These are phyloP conservation scores for Tadarida brasiliensis DNA, from an alignment of 2,797 vertebrate species.

Conservation along the genomic window DNA sequence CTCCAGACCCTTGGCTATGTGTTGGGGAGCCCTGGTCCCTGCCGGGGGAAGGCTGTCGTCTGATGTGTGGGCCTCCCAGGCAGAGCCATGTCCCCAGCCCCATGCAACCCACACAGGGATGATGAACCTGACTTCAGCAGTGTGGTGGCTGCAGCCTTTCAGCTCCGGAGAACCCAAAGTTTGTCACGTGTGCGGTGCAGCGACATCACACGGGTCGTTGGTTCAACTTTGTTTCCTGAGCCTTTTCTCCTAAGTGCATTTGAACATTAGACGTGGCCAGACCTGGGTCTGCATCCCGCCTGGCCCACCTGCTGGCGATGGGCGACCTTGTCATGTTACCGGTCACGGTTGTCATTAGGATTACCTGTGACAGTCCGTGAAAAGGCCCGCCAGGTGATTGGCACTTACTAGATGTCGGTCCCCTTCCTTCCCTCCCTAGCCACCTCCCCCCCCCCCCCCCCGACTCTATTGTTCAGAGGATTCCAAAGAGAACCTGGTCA, in stretches of 20 bases:
- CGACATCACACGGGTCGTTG: accelerated
- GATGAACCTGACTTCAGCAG: neutral
- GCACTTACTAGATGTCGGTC: neutral
- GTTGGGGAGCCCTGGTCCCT: accelerated
- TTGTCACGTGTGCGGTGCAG: accelerated
- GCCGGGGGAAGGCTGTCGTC: neutral
- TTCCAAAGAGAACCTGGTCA: neutral
- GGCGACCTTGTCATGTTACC: neutral
- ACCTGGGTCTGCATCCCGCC: neutral
- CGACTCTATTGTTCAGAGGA: neutral
- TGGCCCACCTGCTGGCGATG: neutral
- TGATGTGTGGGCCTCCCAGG: accelerated
- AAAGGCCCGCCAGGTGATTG: neutral
- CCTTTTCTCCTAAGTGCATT: neutral
- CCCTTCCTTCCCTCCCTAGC: neutral
- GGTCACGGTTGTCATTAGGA: neutral
- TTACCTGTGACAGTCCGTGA: neutral
- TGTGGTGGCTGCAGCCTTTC: neutral
- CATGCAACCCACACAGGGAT: accelerated
- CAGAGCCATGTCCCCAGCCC: neutral
- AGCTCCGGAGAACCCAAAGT: neutral
- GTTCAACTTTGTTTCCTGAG: neutral
- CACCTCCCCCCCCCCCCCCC: neutral
- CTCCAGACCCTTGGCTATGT: accelerated
- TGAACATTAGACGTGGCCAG: neutral